Conservation (phyloP, 2,888 invertebrate species). For the Trichacis sp. region DNA sequence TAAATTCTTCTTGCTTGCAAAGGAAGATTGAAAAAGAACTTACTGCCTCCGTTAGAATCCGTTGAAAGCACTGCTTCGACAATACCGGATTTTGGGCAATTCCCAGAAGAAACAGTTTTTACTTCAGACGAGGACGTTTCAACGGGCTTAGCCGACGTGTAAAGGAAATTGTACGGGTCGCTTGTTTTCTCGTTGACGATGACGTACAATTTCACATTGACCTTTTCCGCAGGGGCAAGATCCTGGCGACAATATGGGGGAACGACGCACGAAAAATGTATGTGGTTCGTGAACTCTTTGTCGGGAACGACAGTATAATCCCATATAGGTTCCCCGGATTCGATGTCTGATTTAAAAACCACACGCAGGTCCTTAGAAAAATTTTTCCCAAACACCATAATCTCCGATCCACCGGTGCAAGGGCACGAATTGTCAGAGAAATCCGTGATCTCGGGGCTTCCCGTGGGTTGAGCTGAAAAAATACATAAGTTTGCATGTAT, state of each 20-base stretch:
- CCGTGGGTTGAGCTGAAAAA: slow-evolving; percentile 86
- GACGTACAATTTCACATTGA: slow-evolving; percentile 82
- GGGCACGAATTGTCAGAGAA: slow-evolving; percentile 86
- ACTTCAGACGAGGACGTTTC: slow-evolving; percentile 59
- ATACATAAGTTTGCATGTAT: background rate
- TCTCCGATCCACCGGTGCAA: slow-evolving; percentile 83
- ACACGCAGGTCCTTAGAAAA: slow-evolving; percentile 91
- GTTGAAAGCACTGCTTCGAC: too few species aligned
- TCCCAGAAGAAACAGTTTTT: slow-evolving; percentile 44
- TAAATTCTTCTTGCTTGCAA: too few species aligned
- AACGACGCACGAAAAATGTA: slow-evolving; percentile 88
- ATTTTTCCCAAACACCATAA: slow-evolving; percentile 91
- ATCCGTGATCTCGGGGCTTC: slow-evolving; percentile 91
- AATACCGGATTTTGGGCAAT: too few species aligned
- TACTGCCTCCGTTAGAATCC: too few species aligned
- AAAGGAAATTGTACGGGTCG: slow-evolving; percentile 87
- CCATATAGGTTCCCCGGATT: slow-evolving; percentile 75
- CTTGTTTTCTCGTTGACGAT: slow-evolving; percentile 88
- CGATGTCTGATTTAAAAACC: slow-evolving; percentile 77
- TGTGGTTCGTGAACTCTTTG: slow-evolving; percentile 90
- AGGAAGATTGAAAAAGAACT: too few species aligned
- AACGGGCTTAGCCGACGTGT: slow-evolving; percentile 71
- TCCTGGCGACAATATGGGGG: slow-evolving; percentile 81
- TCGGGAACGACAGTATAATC: slow-evolving; percentile 87
- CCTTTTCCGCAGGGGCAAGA: slow-evolving; percentile 75